Conservation (phyloP, 1,140 invertebrate genomes). For the Drosophila cardini region DNA sequence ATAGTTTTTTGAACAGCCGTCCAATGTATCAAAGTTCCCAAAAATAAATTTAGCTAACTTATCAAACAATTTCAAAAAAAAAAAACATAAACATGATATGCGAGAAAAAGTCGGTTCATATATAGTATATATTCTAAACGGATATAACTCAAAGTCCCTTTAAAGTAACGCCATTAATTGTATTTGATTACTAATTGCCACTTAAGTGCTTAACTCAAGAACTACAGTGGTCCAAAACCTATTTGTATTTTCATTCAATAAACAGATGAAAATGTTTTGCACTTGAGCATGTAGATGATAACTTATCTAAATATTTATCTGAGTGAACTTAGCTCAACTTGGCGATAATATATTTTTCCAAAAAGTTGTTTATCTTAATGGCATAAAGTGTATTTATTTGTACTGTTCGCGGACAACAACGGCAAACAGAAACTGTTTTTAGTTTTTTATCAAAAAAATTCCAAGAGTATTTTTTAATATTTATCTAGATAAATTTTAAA, state of each 20-base stretch:
- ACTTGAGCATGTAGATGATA: no score
- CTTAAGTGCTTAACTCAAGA: constrained; percentile 5
- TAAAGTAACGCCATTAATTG: not conserved
- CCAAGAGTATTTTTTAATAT: no score
- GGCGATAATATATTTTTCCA: not conserved
- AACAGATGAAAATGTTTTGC: not conserved
- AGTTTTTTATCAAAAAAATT: no score
- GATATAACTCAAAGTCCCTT: constrained; percentile 34
- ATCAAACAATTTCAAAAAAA: not conserved
- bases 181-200: constrained; percentile 3
- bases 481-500: no score
- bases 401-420: no score
- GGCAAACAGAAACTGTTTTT: no score
- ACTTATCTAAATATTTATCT: no score
- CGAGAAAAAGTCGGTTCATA: no score
- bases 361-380: not conserved
- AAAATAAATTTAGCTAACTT: not conserved
- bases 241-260: not conserved
- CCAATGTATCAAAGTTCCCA: constrained; percentile 37
- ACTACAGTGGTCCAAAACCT: not conserved
- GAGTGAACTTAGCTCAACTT: not conserved
- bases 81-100: constrained; percentile 24
- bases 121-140: not conserved
- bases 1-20: constrained; percentile 45
- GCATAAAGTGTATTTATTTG: not conserved